Conservation (phyloP, 2,113 vertebrate genomes). For the Australoheros scitulus region DNA sequence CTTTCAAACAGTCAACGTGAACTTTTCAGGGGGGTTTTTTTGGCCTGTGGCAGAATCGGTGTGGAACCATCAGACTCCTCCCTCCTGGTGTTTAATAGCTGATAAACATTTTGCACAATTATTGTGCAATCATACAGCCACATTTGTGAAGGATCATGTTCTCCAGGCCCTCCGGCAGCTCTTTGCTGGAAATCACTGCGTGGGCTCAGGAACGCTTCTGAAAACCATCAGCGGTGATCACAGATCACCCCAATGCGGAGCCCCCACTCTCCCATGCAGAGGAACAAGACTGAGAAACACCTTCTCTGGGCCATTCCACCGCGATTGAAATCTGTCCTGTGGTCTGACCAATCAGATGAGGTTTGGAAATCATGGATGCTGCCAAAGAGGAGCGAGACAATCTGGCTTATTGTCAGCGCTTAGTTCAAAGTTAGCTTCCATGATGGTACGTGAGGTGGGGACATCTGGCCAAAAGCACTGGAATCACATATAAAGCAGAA, state of each 20-base stretch:
- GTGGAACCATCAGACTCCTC: too few relatives aligned
- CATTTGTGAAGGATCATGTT: too few relatives aligned
- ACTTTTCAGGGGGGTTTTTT: too few relatives aligned
- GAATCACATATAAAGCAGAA: not conserved
- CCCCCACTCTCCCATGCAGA: not conserved
- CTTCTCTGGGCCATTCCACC: too few relatives aligned
- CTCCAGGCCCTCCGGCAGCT: not conserved
- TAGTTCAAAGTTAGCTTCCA: not conserved
- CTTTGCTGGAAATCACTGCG: not conserved
- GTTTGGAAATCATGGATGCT: too few relatives aligned
- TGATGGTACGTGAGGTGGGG: not conserved
- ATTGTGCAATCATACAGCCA: not conserved
- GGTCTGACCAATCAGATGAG: too few relatives aligned
- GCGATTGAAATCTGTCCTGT: too few relatives aligned
- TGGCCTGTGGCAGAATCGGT: too few relatives aligned
- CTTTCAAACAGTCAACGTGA: too few relatives aligned
- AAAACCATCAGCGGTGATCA: too few relatives aligned
- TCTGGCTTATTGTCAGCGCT: not conserved
- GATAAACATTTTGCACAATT: not conserved
- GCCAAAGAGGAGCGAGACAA: too few relatives aligned
- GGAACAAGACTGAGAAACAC: not conserved
- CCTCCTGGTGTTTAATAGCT: too few relatives aligned
- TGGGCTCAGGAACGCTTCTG: not conserved
- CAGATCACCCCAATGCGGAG: not conserved
- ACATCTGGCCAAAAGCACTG: rapidly evolving